These are phyloP conservation scores for Cnemophilus loriae DNA, from an alignment of 2,113 vertebrate genomes.

Conservation along the genomic window DNA sequence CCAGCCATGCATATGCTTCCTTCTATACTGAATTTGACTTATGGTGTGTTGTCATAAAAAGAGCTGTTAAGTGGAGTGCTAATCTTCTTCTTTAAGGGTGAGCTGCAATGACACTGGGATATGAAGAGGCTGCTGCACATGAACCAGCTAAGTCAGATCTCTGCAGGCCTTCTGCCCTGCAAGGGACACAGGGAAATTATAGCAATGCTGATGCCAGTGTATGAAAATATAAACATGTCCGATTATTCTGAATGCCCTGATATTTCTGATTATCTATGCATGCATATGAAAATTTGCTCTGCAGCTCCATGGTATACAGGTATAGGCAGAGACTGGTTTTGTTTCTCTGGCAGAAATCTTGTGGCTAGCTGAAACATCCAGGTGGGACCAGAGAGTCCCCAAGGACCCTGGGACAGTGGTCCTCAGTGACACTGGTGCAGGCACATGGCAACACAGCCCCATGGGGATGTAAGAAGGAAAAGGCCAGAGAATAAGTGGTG, in stretches of 20 bases:
- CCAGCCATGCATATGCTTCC: background rate
- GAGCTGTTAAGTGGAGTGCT: background rate
- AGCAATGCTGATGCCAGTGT: background rate
- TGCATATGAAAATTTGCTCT: background rate
- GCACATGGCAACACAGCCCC: background rate
- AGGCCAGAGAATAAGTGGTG: background rate
- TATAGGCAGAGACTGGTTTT: background rate
- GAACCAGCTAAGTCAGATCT: background rate
- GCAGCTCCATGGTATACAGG: background rate
- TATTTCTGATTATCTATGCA: background rate
- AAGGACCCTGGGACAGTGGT: background rate
- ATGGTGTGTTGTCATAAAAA: background rate
- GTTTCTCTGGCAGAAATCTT: background rate
- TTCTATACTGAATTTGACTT: background rate
- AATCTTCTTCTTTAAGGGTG: background rate
- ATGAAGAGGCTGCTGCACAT: background rate
- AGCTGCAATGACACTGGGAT: background rate
- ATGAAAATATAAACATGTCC: background rate
- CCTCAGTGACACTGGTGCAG: background rate
- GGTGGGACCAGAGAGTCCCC: background rate
- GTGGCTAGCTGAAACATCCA: background rate
- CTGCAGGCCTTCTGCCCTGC: background rate
- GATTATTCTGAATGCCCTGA: background rate
- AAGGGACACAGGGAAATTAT: background rate
- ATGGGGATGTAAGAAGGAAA: background rate